Percentiles rank a stretch among this genome's conserved stretches.
These are phyloP conservation scores for Tapirus terrestris DNA, from an alignment of 2,113 vertebrate genomes.

Conservation along the genomic window DNA sequence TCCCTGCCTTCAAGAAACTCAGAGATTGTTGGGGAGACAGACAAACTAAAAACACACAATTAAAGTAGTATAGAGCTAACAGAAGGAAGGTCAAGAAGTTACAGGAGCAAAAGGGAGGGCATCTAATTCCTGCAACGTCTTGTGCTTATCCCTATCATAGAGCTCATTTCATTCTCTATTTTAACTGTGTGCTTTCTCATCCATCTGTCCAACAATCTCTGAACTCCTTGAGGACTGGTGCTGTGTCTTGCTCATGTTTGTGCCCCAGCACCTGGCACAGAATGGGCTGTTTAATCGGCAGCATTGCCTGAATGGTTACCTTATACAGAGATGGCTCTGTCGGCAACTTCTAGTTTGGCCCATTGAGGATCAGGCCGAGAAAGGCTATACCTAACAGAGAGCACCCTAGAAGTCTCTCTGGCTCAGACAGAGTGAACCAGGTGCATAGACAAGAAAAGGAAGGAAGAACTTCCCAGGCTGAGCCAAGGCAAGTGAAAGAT, in stretches of 20 bases:
- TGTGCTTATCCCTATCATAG: rapidly evolving
- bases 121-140: not conserved
- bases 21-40: not conserved
- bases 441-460: not conserved
- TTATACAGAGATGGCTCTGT: not conserved
- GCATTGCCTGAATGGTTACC: not conserved
- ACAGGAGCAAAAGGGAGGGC: not conserved
- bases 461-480: not conserved
- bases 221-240: not conserved
- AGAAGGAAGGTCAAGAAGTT: not conserved
- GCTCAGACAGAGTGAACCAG: not conserved
- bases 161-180: not conserved
- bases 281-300: not conserved
- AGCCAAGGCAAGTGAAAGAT: not conserved
- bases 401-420: not conserved
- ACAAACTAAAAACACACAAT: not conserved
- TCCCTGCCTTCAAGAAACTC: not conserved
- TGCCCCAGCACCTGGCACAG: not conserved
- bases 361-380: not conserved
- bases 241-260: rapidly evolving
- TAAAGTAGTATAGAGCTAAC: not conserved
- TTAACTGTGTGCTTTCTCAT: not conserved
- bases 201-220: not conserved
- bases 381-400: not conserved
- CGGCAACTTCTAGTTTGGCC: not conserved